phyloP scores from a whole-genome alignment of 2,888 invertebrate species.

The Eubasilissa splendida region DNA sequence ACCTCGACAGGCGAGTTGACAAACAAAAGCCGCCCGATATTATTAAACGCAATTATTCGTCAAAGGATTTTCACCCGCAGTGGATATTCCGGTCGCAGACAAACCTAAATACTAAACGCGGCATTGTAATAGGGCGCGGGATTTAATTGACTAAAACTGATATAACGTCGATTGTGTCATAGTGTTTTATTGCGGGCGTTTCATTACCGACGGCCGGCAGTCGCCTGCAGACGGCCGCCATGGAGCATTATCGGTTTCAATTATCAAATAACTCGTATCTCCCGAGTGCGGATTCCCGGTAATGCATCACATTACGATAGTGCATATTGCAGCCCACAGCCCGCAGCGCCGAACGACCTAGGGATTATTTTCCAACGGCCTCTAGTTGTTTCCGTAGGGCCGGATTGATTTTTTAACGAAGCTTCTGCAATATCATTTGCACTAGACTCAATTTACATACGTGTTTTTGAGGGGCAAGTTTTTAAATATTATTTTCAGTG shows the following conservation, averaged over 20 bases:
- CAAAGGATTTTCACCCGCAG: constrained; percentile 48
- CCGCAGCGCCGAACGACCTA: constrained; percentile 6
- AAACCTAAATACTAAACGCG: constrained; percentile 40
- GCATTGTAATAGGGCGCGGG: constrained; percentile 1
- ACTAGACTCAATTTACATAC: too few species aligned
- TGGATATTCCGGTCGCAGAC: constrained; percentile 21
- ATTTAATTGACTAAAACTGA: constrained; percentile 45
- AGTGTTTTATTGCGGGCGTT: constrained; percentile 23
- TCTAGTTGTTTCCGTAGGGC: background rate
- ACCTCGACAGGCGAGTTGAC: constrained; percentile 31
- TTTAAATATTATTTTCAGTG: too few species aligned
- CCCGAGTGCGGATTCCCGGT: constrained; percentile 17
- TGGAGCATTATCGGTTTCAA: constrained; percentile 46
- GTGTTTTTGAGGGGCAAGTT: too few species aligned
- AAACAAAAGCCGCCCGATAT: constrained; percentile 38
- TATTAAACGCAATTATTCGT: constrained; percentile 46
- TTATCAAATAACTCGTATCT: constrained; percentile 45
- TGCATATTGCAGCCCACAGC: background rate
- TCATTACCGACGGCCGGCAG: constrained; percentile 31
- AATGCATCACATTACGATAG: constrained; percentile 31
- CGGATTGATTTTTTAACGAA: too few species aligned
- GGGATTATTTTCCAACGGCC: constrained; percentile 21
- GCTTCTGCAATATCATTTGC: too few species aligned
- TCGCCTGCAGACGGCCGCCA: constrained; percentile 24
- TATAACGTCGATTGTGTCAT: constrained; percentile 40